Evolutionary conservation across 2,113 vertebrate genomes (phyloP).

Genomic region (Ailurus styani): DNA sequence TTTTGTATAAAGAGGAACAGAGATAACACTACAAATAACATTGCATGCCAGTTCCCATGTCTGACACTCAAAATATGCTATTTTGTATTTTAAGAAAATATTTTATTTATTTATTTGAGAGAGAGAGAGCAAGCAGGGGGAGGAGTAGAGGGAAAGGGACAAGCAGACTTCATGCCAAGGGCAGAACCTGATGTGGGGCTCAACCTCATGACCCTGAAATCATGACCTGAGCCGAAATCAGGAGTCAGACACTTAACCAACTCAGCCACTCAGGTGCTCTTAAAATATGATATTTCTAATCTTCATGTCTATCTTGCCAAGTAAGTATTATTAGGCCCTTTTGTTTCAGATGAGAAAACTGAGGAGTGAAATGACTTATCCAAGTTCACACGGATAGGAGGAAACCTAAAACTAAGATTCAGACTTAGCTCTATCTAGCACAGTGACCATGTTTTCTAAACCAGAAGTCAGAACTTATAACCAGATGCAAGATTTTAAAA

Average conservation of each 20-base stretch:
- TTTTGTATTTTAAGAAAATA: neutral
- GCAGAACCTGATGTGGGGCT: neutral
- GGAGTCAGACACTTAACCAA: neutral
- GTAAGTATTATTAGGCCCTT: neutral
- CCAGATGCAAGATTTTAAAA: neutral
- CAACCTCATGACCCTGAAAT: neutral
- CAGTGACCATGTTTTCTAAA: neutral
- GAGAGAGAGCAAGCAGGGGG: neutral
- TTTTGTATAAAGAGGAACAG: neutral
- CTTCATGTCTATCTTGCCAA: neutral
- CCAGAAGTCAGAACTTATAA: neutral
- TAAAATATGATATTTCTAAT: neutral
- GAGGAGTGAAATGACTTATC: neutral
- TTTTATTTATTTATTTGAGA: neutral
- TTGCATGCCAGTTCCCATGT: neutral
- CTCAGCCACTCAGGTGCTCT: neutral
- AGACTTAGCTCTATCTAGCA: neutral
- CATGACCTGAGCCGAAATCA: neutral
- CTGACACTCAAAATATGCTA: neutral
- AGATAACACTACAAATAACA: neutral
- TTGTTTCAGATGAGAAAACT: constrained; percentile 17
- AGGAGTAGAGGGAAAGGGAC: neutral
- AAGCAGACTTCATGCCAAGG: neutral
- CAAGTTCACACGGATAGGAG: neutral
- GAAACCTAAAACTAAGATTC: neutral